Base-by-base conservation (phyloP, 2,113 vertebrate genomes). In the Dasyprocta punctata region DNA sequence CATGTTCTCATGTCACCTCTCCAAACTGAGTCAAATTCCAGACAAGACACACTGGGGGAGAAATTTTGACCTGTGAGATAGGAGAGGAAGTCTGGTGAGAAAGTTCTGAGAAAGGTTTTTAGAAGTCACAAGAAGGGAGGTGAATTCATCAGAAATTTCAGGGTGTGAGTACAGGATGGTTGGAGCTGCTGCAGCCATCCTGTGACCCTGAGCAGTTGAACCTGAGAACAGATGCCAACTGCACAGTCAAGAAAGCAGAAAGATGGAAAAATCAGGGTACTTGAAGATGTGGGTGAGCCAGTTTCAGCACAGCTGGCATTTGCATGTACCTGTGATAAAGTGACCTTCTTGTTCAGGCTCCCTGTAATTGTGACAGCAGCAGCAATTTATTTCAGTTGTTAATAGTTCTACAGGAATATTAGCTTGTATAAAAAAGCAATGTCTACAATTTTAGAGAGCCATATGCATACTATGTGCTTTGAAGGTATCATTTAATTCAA, bases 181-280 rank as follows among this genome's bases (percentile, higher is more conserved):
- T 73, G 89, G 97, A 91, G 91, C 86, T 82, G 33, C 63, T 38
- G 75, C 85, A 89, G 91, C 83, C 89, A 73, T 82, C 44, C 47
- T 80, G 22, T 78, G 93, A 63, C 85, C 38, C 65, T 30, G 83
- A 61, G 30, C 49, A 38, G 30, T 30, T 2, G 4, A 56, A 65
- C 38, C 28, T 54, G 7, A 82, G 82, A 81, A 78, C 54, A 85
- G 58, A 19, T 28, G 28, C 28, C 86, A 77, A 69, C 6, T 16
- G 26, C 80, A 63, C 0, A 56, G 65, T 56, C 67, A 41, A 38
- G 20, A 75, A 13, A 75, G 26, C 41, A 91, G 36, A 38, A 80
- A 60, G 30, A 38, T 16, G 36, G 36, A 33, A 93, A 71, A 71
- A 38, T 13, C 54, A 69, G 60, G 17, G 7, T 73, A 38, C 17